Conservation (phyloP, 2,797 vertebrate genomes). For the Manis javanica region DNA sequence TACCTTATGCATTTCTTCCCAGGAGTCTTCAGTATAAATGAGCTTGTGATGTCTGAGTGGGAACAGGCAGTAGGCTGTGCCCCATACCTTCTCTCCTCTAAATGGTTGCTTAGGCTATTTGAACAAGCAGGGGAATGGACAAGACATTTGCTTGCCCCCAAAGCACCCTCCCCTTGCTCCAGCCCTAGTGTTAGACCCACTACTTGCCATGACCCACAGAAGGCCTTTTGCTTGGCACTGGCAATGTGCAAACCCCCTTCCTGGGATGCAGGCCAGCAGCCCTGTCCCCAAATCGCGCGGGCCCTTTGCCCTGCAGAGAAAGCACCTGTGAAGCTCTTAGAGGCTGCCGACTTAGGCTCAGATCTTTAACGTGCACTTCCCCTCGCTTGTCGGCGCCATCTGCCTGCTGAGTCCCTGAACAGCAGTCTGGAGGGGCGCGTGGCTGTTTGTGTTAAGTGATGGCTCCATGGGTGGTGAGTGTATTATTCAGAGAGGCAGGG, state of each 20-base stretch:
- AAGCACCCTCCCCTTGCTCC: accelerated
- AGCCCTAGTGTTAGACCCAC: not conserved
- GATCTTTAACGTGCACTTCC: accelerated
- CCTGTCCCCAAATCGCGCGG: accelerated
- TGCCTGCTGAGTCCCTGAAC: not conserved
- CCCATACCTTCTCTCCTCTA: accelerated
- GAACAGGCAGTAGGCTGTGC: accelerated
- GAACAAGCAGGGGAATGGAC: not conserved
- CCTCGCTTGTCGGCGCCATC: not conserved
- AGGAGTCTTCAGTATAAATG: not conserved
- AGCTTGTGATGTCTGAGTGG: not conserved
- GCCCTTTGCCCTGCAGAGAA: not conserved
- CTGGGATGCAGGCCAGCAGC: not conserved
- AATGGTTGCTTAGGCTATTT: not conserved
- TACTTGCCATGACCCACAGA: not conserved
- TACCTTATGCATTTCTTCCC: not conserved
- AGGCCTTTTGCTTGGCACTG: not conserved
- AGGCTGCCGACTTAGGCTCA: not conserved
- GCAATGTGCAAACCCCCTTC: not conserved
- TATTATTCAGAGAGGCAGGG: not conserved
- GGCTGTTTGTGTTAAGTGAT: not conserved
- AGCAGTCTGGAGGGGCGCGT: accelerated
- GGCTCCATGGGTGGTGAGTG: not conserved
- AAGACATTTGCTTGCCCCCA: too few species aligned
- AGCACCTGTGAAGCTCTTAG: not conserved